Evolutionary conservation across 2,888 invertebrate species (phyloP), one percentile per base, ranked within the genome.

Genomic region (Thymelicus lineola): DNA sequence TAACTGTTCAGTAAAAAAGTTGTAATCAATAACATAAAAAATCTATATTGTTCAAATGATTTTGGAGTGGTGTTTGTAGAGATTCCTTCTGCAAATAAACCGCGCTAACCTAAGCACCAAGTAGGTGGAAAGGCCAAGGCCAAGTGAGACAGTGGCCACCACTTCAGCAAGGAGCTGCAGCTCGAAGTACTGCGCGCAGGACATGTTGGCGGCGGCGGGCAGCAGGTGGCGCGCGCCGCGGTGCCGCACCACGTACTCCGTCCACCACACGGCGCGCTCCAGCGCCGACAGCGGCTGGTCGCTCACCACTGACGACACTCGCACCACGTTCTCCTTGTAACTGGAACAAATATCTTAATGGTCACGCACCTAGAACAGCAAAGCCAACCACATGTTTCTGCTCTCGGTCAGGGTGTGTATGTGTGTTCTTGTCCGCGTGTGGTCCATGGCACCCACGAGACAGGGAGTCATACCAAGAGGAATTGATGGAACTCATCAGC

Each of bases 261-360:
- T 77, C 79, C 79, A 80, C 80, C 77, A 78, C 1, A 78, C 72
- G 7, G 76, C 77, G 12, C 75, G 64, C 36, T 77, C 74, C 35
- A 77, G 50, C 0, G 77, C 67, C 7, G 66, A 59, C 14, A 74
- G 70, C 5, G 76, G 75, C 35, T 76, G 74, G 42, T 79, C 79
- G 14, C 61, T 48, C 28, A 62, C 0, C 4, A 62, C 6, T 4
- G 14, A 36, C n/a, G 1, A 1, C 15, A 62, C 10, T 6, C 48
- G 48, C 0, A 62, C 35, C n/a, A 62, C n/a, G n/a, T 62, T 62
- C 3, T 62, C 48, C 36, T 62, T 62, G 12, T 62, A 62, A 45
- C 62, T 48, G 48, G 0, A 62, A 62, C 9, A 28, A 2, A 28
- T 28, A 28, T 28, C 28, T 28, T 3, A 2, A 28, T 28, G 28